Evolutionary conservation across 92 coral and sea anemone genomes (phyloP).

Genomic region (Epizoanthus stellaris): DNA sequence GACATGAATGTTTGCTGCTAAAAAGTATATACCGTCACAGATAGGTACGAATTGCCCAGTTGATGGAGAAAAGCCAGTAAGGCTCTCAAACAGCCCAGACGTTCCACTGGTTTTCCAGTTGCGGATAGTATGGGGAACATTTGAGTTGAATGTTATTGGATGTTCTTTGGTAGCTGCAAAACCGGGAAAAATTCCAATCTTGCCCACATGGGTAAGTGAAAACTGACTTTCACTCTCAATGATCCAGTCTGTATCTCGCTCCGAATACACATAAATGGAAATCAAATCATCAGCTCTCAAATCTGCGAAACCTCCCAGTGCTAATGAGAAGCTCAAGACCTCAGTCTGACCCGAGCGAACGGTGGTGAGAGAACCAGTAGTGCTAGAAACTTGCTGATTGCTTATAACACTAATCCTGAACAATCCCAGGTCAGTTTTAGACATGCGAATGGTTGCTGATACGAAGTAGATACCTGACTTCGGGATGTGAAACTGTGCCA

Average conservation of each 20-base stretch:
- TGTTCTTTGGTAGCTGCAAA: constrained; percentile 52
- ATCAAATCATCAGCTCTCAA: constrained; percentile 47
- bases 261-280: constrained; percentile 57
- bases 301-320: constrained; percentile 62
- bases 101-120: constrained; percentile 65
- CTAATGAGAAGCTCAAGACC: constrained; percentile 47
- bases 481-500: constrained; percentile 59
- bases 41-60: constrained; percentile 59
- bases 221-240: constrained; percentile 62
- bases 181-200: constrained; percentile 56
- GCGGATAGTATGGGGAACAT: constrained; percentile 30
- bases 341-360: constrained; percentile 37
- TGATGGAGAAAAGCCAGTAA: constrained; percentile 59
- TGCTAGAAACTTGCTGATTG: constrained; percentile 20
- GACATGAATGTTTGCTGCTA: constrained; percentile 63
- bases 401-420: constrained; percentile 46
- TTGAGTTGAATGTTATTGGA: neutral
- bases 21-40: constrained; percentile 65
- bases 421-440: constrained; percentile 45
- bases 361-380: constrained; percentile 47
- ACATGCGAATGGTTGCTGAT: constrained; percentile 50
- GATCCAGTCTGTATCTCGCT: constrained; percentile 64
- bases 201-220: constrained; percentile 50
- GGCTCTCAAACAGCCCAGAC: constrained; percentile 57
- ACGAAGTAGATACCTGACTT: constrained; percentile 67